These are phyloP conservation scores for Hirtodrosophila trivittata DNA, from an alignment of 2,888 invertebrate species.

Conservation along the genomic window DNA sequence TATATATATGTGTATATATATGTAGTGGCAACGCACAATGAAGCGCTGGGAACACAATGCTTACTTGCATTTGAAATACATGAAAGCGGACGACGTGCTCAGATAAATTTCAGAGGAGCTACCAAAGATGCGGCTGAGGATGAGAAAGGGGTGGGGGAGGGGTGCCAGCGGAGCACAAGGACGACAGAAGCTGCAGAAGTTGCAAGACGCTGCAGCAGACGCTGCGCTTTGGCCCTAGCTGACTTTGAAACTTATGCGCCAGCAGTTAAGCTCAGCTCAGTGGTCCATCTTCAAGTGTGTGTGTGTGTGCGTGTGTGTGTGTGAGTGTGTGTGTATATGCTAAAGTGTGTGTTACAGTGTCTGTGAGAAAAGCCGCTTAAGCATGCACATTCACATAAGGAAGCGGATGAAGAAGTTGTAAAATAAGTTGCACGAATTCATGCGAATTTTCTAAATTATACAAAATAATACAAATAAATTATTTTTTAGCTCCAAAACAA, in stretches of 20 bases:
- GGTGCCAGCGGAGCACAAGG: slow-evolving; percentile 25
- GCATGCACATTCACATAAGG: slow-evolving; percentile 60
- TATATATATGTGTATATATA: slow-evolving; percentile 4
- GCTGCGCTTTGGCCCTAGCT: slow-evolving; percentile 38
- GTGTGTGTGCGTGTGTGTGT: slow-evolving; percentile 10
- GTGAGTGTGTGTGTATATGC: slow-evolving; percentile 10
- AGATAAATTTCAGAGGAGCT: slow-evolving; percentile 57
- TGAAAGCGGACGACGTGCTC: slow-evolving; percentile 52
- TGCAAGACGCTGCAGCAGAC: slow-evolving; percentile 44
- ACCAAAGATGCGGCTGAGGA: slow-evolving; percentile 31
- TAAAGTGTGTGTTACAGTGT: slow-evolving; percentile 10
- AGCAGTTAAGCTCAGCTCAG: slow-evolving; percentile 63
- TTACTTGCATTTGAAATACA: slow-evolving; percentile 60
- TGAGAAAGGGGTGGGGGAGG: not conserved
- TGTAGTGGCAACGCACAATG: slow-evolving; percentile 24
- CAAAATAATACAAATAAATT: slow-evolving; percentile 32
- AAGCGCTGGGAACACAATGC: slow-evolving; percentile 40
- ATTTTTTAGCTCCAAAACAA: not conserved
- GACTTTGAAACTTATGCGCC: slow-evolving; percentile 72
- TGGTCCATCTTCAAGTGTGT: not conserved
- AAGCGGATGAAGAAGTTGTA: slow-evolving; percentile 73
- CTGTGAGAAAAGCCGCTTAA: slow-evolving; percentile 50
- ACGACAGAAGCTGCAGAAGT: slow-evolving; percentile 61
- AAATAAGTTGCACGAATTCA: slow-evolving; percentile 66
- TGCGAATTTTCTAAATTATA: slow-evolving; percentile 51